phyloP scores from a whole-genome alignment of 2,888 invertebrate genomes.

The Agrochola lychnidis region DNA sequence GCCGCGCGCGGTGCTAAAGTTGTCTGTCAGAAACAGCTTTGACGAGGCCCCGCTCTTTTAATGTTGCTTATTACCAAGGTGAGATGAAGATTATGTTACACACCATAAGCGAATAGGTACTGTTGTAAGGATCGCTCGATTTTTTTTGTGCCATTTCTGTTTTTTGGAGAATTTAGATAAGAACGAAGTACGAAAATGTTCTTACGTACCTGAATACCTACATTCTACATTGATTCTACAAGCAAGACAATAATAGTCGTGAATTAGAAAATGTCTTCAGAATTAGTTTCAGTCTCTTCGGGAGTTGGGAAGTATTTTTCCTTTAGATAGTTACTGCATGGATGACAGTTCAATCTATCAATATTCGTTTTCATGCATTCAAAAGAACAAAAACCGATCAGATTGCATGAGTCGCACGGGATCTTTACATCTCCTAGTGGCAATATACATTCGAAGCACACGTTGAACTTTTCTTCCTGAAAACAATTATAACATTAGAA shows the following conservation, averaged over 20 bases:
- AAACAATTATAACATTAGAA: conserved; percentile 24
- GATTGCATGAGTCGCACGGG: conserved; percentile 76
- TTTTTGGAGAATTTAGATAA: not conserved
- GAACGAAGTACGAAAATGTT: not conserved
- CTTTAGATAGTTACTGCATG: conserved; percentile 79
- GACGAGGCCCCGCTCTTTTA: too few relatives aligned
- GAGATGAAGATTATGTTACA: too few relatives aligned
- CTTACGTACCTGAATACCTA: not conserved
- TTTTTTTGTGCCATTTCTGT: not conserved
- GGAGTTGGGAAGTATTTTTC: conserved; percentile 72
- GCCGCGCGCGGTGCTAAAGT: too few relatives aligned
- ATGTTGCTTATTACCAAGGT: too few relatives aligned
- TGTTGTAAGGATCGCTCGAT: too few relatives aligned
- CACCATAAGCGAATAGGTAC: too few relatives aligned
- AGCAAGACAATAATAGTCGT: not conserved
- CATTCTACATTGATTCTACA: not conserved
- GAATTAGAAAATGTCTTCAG: not conserved
- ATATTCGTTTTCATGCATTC: conserved; percentile 79
- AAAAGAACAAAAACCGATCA: conserved; percentile 79
- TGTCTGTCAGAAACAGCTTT: too few relatives aligned
- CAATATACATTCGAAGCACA: conserved; percentile 85
- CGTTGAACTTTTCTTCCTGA: conserved; percentile 79
- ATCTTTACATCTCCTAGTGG: conserved; percentile 75
- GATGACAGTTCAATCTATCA: conserved; percentile 77
- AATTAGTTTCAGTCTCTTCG: conserved; percentile 7